Percentiles rank a stretch among this genome's conserved stretches.
phyloP scores from a whole-genome alignment of 2,888 invertebrate species.

The Agrochola lychnidis region DNA sequence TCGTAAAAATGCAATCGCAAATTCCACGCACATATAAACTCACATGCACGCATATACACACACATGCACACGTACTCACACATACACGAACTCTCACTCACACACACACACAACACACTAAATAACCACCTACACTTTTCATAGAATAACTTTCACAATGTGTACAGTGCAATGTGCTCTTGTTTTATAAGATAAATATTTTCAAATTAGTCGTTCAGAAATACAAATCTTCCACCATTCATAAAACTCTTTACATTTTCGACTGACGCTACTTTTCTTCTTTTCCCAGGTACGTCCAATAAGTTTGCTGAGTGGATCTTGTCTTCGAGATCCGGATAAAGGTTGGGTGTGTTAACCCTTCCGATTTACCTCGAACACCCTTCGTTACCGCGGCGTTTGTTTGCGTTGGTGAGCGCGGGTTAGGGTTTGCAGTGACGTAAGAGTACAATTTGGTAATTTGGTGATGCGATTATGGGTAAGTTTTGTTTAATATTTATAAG shows the following conservation, averaged over 20 bases:
- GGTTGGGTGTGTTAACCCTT: conserved; percentile 46
- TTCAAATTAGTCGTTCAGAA: no score
- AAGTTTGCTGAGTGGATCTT: conserved; percentile 45
- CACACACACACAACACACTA: no score
- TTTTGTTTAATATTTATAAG: background rate
- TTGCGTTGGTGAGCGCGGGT: conserved; percentile 21
- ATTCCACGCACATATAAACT: no score
- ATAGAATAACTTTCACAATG: no score
- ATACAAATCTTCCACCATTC: no score
- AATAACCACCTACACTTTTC: no score
- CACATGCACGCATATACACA: no score
- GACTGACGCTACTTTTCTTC: conserved; percentile 32
- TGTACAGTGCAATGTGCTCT: no score
- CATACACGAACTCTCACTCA: no score
- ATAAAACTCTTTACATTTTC: background rate
- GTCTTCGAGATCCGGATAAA: conserved; percentile 34
- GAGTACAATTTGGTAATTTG: background rate
- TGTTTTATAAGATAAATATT: no score
- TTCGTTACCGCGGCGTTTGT: conserved; percentile 35
- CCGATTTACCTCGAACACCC: conserved; percentile 42
- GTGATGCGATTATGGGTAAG: background rate
- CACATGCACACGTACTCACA: no score
- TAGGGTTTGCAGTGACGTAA: background rate
- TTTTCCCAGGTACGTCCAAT: conserved; percentile 50
- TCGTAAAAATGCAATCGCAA: no score